Conservation (phyloP, 2,888 invertebrate species). For the Pterostichus niger region DNA sequence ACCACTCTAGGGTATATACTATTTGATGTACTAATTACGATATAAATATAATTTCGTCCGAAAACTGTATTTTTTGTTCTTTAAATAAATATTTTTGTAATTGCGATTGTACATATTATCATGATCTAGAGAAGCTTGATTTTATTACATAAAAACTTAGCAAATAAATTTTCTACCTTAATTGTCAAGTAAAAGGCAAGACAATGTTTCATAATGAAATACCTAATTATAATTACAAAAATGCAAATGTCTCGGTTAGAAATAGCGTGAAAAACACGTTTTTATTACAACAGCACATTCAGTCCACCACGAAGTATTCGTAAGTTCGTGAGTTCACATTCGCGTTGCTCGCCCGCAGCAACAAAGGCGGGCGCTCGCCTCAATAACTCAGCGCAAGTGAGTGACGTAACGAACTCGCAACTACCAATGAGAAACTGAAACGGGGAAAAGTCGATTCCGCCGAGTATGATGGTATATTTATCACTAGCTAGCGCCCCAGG, state of each 20-base stretch:
- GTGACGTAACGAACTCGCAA: conserved; percentile 64
- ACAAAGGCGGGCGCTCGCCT: conserved; percentile 58
- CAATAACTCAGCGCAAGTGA: conserved; percentile 62
- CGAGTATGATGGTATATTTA: conserved; percentile 60
- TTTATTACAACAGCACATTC: too few relatives aligned
- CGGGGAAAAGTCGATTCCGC: conserved; percentile 65
- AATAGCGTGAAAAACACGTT: too few relatives aligned
- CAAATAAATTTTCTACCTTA: background rate
- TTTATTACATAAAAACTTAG: background rate
- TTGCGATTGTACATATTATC: too few relatives aligned
- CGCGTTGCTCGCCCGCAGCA: background rate
- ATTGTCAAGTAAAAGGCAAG: background rate
- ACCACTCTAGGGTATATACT: too few relatives aligned
- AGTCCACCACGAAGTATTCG: too few relatives aligned
- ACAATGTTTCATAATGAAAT: background rate
- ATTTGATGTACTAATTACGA: too few relatives aligned
- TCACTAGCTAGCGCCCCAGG: conserved; percentile 55
- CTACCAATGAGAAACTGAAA: conserved; percentile 67
- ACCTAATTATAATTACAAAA: too few relatives aligned
- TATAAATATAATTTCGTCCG: too few relatives aligned
- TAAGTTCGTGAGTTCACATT: background rate
- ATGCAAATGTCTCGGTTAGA: too few relatives aligned
- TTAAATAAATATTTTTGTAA: too few relatives aligned
- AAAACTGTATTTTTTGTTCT: too few relatives aligned
- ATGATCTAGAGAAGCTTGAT: too few relatives aligned